These are phyloP conservation scores for Rotaria sp. DNA, from an alignment of 2,888 invertebrate species.

Conservation along the genomic window DNA sequence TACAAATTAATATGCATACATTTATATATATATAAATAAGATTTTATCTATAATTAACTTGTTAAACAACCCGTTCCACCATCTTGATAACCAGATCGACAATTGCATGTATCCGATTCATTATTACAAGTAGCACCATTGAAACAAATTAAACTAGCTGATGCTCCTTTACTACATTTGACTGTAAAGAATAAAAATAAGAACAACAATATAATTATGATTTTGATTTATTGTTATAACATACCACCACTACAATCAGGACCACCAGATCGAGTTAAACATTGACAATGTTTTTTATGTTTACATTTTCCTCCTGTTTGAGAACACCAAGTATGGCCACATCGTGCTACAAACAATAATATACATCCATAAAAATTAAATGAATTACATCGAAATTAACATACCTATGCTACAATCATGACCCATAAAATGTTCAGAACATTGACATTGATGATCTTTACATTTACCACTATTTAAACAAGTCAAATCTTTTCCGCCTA, in stretches of 20 bases:
- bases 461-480: not conserved
- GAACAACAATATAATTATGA: too few relatives aligned
- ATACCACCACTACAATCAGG: not conserved
- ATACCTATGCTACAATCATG: constrained; percentile 4
- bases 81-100: not conserved
- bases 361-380: not conserved
- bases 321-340: not conserved
- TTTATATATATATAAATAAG: not conserved
- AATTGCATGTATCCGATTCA: not conserved
- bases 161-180: not conserved
- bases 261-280: not conserved
- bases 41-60: not conserved
- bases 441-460: not conserved
- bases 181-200: not conserved
- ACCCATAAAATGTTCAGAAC: not conserved
- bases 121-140: not conserved
- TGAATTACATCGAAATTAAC: not conserved
- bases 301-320: not conserved
- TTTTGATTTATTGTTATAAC: not conserved
- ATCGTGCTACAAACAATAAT: not conserved
- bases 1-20: not conserved
- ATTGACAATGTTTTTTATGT: not conserved
- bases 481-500: not conserved
- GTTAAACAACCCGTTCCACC: not conserved
- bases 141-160: not conserved